Evolutionary conservation across 2,797 vertebrate genomes (phyloP).

Genomic region (Esox lucius): DNA sequence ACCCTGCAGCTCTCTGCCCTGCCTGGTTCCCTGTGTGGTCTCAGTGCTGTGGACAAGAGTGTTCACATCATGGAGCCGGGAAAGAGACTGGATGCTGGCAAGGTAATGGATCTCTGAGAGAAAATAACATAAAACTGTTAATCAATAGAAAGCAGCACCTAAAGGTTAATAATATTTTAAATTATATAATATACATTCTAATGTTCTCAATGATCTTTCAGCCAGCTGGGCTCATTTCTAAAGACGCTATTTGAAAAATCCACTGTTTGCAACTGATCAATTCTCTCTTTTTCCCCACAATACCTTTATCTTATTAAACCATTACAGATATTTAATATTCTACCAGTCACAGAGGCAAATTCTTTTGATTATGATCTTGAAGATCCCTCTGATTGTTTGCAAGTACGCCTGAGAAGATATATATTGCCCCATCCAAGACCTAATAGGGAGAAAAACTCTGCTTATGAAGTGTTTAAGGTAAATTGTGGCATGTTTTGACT

Average conservation of each 20-base stretch:
- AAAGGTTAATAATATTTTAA: slow-evolving; percentile 26
- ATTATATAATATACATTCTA: too few species aligned
- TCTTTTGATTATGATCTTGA: slow-evolving; percentile 22
- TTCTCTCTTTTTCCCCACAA: too few species aligned
- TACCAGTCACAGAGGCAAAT: slow-evolving; percentile 30
- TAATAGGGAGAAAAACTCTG: too few species aligned
- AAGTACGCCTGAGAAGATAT: slow-evolving; percentile 45
- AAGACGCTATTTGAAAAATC: too few species aligned
- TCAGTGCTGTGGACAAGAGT: slow-evolving; percentile 79
- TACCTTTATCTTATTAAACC: background rate
- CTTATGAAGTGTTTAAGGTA: too few species aligned
- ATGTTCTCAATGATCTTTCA: too few species aligned
- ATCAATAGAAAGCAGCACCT: too few species aligned
- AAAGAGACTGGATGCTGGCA: slow-evolving; percentile 61
- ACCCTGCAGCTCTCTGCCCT: slow-evolving; percentile 65
- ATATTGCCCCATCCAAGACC: background rate
- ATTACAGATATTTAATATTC: slow-evolving; percentile 56
- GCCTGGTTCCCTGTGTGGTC: slow-evolving; percentile 79
- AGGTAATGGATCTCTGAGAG: slow-evolving; percentile 55
- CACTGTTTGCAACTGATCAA: too few species aligned
- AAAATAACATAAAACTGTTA: too few species aligned
- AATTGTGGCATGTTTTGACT: background rate
- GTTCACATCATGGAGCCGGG: slow-evolving; percentile 77
- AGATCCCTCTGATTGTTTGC: slow-evolving; percentile 43
- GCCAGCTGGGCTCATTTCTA: too few species aligned